phyloP scores from a whole-genome alignment of 2,888 invertebrate genomes.

The Agelastica alni region DNA sequence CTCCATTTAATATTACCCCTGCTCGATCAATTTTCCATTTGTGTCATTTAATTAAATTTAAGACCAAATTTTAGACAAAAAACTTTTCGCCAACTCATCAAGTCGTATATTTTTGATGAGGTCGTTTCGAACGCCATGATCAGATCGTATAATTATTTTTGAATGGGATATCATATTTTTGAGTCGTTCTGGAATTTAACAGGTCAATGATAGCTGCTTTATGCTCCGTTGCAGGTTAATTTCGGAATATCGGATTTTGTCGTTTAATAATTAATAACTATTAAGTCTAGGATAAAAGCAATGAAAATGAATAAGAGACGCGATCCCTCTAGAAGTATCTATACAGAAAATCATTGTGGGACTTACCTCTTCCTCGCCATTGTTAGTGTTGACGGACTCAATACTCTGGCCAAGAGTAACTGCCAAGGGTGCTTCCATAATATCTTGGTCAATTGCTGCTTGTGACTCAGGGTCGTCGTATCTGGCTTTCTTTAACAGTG shows the following conservation, averaged over 20 bases:
- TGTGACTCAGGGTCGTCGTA: constrained; percentile 50
- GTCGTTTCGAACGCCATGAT: neutral
- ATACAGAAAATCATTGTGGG: too few relatives aligned
- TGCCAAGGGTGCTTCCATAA: constrained; percentile 71
- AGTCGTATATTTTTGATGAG: constrained; percentile 1
- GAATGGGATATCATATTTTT: neutral
- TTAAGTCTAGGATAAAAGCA: too few relatives aligned
- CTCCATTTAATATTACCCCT: constrained; percentile 26
- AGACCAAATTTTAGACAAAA: constrained; percentile 23
- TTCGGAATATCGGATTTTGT: too few relatives aligned
- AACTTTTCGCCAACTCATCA: constrained; percentile 7
- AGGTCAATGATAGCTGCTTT: too few relatives aligned
- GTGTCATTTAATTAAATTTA: constrained; percentile 33
- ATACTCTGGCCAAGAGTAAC: constrained; percentile 92
- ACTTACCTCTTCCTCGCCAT: constrained; percentile 96
- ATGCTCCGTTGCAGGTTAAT: too few relatives aligned
- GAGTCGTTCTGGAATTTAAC: too few relatives aligned
- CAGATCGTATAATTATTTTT: neutral
- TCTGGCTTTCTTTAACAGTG: constrained; percentile 55
- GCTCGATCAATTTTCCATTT: constrained; percentile 37
- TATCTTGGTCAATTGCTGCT: constrained; percentile 48
- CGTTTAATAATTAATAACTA: too few relatives aligned
- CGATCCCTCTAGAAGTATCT: too few relatives aligned
- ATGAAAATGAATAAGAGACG: too few relatives aligned
- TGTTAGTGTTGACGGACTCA: constrained; percentile 95